Base-by-base conservation (phyloP, 2,113 vertebrate genomes). In the Muntiacus muntjak region DNA sequence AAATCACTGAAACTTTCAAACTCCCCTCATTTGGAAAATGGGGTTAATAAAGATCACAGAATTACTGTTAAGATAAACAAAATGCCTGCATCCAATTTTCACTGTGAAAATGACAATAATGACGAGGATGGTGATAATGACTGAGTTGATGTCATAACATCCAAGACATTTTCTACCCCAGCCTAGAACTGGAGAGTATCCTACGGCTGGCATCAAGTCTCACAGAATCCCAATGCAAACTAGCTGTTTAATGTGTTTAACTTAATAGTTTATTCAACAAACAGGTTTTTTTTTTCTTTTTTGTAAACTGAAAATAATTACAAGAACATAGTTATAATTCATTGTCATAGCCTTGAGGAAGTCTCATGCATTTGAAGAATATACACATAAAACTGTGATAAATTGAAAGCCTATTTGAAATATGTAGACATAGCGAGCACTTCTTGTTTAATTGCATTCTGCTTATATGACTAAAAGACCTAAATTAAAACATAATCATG, bases 401-500 rank as follows among this genome's bases (percentile, higher is more conserved):
- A 97, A 95, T 92, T 92, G 97, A 97, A 97, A 98, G 91, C 40
- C 81, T 95, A 50, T 96, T 96, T 97, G 98, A 98, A 98, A 97
- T 98, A 96, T 86, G 91, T 57, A 98, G 96, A 96, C 95, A 89
- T 30, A 87, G 86, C 0, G 57, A 97, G 19, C 71, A 96, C 82
- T 97, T 97, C 89, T 58, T 97, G 33, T 94, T 97, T 97, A 98
- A 98, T 92, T 97, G 96, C 83, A 95, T 98, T 95, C 89, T 91
- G 93, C 94, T 98, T 98, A 95, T 76, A 96, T 97, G 97, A 97
- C 95, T 93, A 95, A 98, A 97, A 96, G 88, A 92, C 88, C 89
- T 94, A 98, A 97, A 98, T 97, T 96, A 97, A 98, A 98, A 62
- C 57, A 89, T 95, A 97, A 97, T 96, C 96, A 89, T 97, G 74